These are phyloP conservation scores for Napeogenes inachia DNA, from an alignment of 2,888 invertebrate genomes.

Conservation along the genomic window DNA sequence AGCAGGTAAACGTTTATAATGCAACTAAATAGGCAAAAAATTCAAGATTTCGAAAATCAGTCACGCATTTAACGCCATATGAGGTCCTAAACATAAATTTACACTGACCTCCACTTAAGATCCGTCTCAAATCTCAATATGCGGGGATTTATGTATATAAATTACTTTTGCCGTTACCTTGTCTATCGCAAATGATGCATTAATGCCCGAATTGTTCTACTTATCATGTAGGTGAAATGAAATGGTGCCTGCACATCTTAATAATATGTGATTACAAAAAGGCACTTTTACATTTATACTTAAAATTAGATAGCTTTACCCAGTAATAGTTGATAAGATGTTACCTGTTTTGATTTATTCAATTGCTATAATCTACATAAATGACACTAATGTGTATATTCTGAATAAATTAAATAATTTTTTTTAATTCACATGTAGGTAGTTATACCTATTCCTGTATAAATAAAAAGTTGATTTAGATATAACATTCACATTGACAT, in stretches of 20 bases:
- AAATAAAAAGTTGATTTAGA: no score
- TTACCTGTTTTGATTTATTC: slow-evolving; percentile 7
- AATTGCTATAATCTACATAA: slow-evolving; percentile 5
- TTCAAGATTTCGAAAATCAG: slow-evolving; percentile 13
- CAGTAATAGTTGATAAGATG: slow-evolving; percentile 22
- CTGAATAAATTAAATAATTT: no score
- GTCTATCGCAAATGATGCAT: slow-evolving; percentile 30
- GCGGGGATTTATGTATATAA: slow-evolving; percentile 31
- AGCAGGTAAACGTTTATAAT: slow-evolving; percentile 46
- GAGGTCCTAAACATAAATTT: background rate
- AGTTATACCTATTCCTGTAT: no score
- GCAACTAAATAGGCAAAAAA: slow-evolving; percentile 14
- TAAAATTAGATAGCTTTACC: slow-evolving; percentile 12
- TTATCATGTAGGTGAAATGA: slow-evolving; percentile 53
- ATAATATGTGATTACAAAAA: slow-evolving; percentile 33
- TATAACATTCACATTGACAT: no score
- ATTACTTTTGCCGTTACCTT: slow-evolving; percentile 14
- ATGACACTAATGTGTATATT: background rate
- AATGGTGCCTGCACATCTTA: slow-evolving; percentile 51
- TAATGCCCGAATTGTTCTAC: slow-evolving; percentile 39
- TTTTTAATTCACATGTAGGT: no score
- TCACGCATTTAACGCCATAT: slow-evolving; percentile 15
- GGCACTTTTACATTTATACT: slow-evolving; percentile 12
- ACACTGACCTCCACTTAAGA: slow-evolving; percentile 59
- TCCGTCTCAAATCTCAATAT: slow-evolving; percentile 38